Percentiles rank a stretch among this genome's conserved stretches.
These are phyloP conservation scores for Sisyra terminalis DNA, from an alignment of 2,888 invertebrate genomes.

Conservation along the genomic window DNA sequence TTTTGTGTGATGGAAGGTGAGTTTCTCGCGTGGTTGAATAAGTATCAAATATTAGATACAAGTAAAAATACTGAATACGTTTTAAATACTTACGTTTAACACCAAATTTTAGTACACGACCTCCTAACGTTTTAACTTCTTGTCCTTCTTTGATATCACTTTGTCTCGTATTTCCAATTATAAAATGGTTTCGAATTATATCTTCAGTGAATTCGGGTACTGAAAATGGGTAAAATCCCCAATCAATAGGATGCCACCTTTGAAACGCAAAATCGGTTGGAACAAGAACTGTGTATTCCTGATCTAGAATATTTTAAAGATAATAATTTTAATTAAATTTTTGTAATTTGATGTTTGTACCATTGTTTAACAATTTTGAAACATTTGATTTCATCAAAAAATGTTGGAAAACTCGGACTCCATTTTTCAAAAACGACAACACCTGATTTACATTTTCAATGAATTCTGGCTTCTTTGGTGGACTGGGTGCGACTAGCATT, in stretches of 20 bases:
- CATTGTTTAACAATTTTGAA: constrained; percentile 34
- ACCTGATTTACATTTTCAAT: constrained; percentile 33
- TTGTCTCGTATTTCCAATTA: constrained; percentile 37
- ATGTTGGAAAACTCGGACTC: constrained; percentile 45
- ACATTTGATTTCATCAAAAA: constrained; percentile 43
- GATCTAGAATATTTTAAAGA: constrained; percentile 21
- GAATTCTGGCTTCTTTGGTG: constrained; percentile 21
- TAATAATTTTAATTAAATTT: background rate
- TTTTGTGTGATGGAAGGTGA: too few species aligned
- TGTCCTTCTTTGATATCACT: constrained; percentile 36
- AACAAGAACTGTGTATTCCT: constrained; percentile 42
- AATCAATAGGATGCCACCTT: constrained; percentile 50
- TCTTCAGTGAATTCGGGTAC: constrained; percentile 46
- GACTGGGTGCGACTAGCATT: constrained; percentile 11
- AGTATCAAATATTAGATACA: background rate
- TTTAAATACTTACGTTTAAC: constrained; percentile 34
- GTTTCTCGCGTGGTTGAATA: too few species aligned
- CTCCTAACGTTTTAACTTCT: constrained; percentile 37
- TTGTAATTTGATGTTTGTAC: constrained; percentile 18
- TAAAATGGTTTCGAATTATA: constrained; percentile 41
- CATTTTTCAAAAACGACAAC: constrained; percentile 40
- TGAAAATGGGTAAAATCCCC: constrained; percentile 52
- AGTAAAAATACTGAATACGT: too few species aligned
- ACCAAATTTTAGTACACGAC: constrained; percentile 35
- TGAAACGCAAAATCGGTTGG: constrained; percentile 49